These are phyloP conservation scores for Formica aserva DNA, from an alignment of 2,888 invertebrate species.

Conservation along the genomic window DNA sequence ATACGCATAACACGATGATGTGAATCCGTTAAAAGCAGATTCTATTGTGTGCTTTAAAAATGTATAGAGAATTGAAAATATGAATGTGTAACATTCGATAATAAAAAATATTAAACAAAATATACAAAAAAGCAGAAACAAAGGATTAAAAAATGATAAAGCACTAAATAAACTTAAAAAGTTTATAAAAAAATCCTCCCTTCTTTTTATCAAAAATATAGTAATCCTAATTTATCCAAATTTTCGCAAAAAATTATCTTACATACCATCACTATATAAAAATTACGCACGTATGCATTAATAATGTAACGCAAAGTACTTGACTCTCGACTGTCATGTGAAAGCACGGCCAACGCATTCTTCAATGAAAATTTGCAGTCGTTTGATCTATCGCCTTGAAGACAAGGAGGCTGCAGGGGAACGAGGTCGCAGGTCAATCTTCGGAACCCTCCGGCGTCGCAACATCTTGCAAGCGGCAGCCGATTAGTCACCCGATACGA, in stretches of 20 bases:
- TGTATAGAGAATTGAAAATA: not conserved
- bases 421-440: conserved; percentile 55
- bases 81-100: not conserved
- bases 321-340: not conserved
- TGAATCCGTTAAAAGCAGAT: conserved; percentile 38
- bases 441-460: conserved; percentile 33
- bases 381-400: conserved; percentile 36
- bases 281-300: not conserved
- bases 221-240: not conserved
- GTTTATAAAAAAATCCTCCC: not conserved
- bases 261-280: not conserved
- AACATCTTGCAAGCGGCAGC: conserved; percentile 80
- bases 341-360: not conserved
- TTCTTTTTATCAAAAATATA: not conserved
- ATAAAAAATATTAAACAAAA: not conserved
- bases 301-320: not conserved
- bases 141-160: not conserved
- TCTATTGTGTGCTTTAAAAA: not conserved
- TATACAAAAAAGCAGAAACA: not conserved
- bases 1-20: conserved; percentile 19
- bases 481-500: conserved; percentile 79
- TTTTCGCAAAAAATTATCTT: not conserved
- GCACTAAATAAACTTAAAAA: not conserved
- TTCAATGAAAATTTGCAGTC: conserved; percentile 26
- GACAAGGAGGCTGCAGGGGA: conserved; percentile 26